Conservation (phyloP, 2,797 vertebrate genomes). For the Xyrichtys novacula region DNA sequence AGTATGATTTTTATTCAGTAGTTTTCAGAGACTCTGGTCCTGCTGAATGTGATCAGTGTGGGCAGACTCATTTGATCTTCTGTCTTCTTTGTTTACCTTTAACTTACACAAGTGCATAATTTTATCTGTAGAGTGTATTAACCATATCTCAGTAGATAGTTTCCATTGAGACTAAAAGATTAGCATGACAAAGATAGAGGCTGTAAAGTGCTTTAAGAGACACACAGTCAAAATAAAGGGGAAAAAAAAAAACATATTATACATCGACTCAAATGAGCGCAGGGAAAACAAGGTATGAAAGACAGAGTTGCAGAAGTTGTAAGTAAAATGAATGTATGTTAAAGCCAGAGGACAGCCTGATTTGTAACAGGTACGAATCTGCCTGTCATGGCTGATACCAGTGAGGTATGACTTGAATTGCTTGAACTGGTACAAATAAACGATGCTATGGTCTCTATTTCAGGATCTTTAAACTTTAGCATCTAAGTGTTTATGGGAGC, state of each 20-base stretch:
- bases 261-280: too few relatives aligned
- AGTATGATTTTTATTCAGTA: conserved; percentile 4
- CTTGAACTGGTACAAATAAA: background rate
- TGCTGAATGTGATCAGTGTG: conserved; percentile 3
- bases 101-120: background rate
- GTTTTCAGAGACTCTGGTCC: conserved; percentile 14
- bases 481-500: background rate
- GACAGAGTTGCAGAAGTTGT: background rate
- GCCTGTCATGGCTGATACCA: background rate
- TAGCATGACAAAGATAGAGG: background rate
- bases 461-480: too few relatives aligned
- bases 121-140: background rate
- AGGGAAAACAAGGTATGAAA: too few relatives aligned
- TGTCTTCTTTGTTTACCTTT: conserved; percentile 10
- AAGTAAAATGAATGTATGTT: background rate
- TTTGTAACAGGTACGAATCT: background rate
- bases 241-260: too few relatives aligned
- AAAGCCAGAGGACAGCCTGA: background rate
- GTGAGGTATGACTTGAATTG: background rate
- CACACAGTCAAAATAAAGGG: too few relatives aligned
- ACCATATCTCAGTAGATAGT: background rate
- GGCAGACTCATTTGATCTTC: background rate
- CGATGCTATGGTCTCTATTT: background rate
- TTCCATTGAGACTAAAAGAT: background rate
- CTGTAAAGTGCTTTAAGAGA: too few relatives aligned